Base-by-base conservation (phyloP, 2,888 invertebrate species). In the Octonoba sinensis region DNA sequence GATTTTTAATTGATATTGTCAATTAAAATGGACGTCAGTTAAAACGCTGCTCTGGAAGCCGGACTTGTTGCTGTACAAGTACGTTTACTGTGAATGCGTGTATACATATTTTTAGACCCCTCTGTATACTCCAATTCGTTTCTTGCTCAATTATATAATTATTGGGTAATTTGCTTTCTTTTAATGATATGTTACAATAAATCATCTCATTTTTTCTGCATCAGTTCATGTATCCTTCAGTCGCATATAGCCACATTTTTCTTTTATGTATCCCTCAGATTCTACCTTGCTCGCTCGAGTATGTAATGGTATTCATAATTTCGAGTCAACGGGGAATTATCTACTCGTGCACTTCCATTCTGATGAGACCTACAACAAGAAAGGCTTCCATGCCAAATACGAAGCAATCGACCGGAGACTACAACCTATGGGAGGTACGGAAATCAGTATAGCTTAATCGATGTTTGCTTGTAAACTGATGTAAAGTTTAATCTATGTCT, bases 271-370 rank as follows among this genome's bases (percentile, higher is more conserved):
- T 47, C 1, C 66, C 60, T 49, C 24, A 78, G 78, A 78, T n/a
- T 78, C 71, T 1, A 16, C 24, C 3, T 51, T 78, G n/a, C 27
- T 81, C 49, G 79, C 57, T 20, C 73, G 69, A 22, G 27, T 81
- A 4, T 81, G 79, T 62, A 13, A 47, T 11, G 69, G 60, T 16
- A 47, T n/a, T 4, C 66, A 44, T 16, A 66, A 46, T 13, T 67
- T 81, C 27, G 60, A 72, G 49, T 84, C 85, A 0, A 76, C 82
- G 0, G 59, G 54, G 1, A 79, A 81, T 57, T 49, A 69, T 3
- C 15, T 86, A 15, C 81, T 85, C 20, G 36, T 86, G 13, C 84
- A 85, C 65, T 86, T 86, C 59, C 83, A 86, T 44, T 85, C 85
- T 1, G 86, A 86, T 70, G 71, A 85, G 27, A 72, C 84, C 0